Evolutionary conservation across 2,113 vertebrate species (phyloP).

Genomic region (Eudyptes chrysolophus): DNA sequence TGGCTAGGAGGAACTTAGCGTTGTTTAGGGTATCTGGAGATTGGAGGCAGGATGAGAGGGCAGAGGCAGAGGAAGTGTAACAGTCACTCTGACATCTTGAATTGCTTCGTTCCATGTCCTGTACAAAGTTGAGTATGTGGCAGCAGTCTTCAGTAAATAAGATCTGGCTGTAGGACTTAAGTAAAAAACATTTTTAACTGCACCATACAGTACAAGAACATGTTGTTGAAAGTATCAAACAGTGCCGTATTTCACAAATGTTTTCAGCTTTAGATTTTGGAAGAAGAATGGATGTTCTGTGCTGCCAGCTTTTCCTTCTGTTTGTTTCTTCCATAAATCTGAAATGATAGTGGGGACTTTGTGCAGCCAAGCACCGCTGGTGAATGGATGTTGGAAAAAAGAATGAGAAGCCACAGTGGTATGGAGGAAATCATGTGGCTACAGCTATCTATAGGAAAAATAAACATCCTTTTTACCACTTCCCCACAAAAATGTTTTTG

Average conservation of each 20-base stretch:
- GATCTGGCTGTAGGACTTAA: not conserved
- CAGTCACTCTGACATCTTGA: not conserved
- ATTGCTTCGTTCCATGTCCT: not conserved
- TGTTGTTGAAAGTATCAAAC: not conserved
- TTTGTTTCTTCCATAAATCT: constrained; percentile 41
- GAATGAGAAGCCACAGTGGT: constrained; percentile 5
- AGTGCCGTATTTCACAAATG: not conserved
- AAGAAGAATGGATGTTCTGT: constrained; percentile 1
- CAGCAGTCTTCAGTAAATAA: not conserved
- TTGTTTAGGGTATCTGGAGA: not conserved
- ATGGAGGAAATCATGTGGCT: constrained; percentile 43
- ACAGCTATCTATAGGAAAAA: constrained; percentile 44
- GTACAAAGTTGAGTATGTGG: not conserved
- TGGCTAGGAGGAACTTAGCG: not conserved
- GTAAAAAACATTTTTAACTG: not conserved
- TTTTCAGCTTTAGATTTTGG: constrained; percentile 26
- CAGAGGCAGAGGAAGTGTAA: not conserved
- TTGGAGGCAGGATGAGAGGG: not conserved
- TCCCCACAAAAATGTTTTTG: constrained; percentile 11
- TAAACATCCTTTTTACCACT: constrained; percentile 38
- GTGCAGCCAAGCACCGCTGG: not conserved
- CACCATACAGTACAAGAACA: not conserved
- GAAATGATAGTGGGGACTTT: not conserved
- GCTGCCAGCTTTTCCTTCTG: constrained; percentile 12
- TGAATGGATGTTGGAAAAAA: constrained; percentile 21